Percentiles rank a stretch among this genome's conserved stretches.
Conservation (phyloP, 2,888 invertebrate genomes). For the Fabriciana adippe region DNA sequence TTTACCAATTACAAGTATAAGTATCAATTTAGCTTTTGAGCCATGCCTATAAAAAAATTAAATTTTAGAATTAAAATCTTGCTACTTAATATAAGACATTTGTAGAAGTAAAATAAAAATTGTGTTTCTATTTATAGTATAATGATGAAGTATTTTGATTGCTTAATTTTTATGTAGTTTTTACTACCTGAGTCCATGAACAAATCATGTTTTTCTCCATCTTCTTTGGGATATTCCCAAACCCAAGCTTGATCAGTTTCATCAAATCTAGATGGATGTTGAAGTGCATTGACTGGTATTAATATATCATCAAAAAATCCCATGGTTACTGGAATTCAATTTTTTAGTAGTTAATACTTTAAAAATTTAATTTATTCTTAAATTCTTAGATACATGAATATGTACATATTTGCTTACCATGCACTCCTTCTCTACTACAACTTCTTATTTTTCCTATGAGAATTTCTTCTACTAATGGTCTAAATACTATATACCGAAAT, state of each 20-base stretch:
- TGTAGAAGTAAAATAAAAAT: no score
- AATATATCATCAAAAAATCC: slow-evolving; percentile 99
- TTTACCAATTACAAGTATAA: no score
- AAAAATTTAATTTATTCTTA: no score
- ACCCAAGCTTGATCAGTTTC: slow-evolving; percentile 97
- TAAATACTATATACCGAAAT: slow-evolving; percentile 97
- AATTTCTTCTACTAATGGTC: slow-evolving; percentile 97
- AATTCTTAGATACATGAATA: neutral
- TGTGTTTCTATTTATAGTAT: no score
- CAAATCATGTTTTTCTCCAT: slow-evolving; percentile 91
- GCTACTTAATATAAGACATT: no score
- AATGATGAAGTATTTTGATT: neutral
- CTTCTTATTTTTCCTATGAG: slow-evolving; percentile 95
- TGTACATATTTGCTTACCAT: slow-evolving; percentile 79
- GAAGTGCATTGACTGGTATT: slow-evolving; percentile 94
- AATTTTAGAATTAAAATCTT: no score
- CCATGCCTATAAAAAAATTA: no score
- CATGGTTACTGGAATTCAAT: slow-evolving; percentile 87
- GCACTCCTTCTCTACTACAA: slow-evolving; percentile 95
- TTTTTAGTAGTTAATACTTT: neutral
- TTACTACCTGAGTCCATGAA: slow-evolving; percentile 93
- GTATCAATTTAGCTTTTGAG: no score
- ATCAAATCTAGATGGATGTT: slow-evolving; percentile 96
- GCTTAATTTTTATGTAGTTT: neutral
- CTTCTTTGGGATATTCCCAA: slow-evolving; percentile 96